These are phyloP conservation scores for Acronicta alni DNA, from an alignment of 2,888 invertebrate genomes.

Conservation along the genomic window DNA sequence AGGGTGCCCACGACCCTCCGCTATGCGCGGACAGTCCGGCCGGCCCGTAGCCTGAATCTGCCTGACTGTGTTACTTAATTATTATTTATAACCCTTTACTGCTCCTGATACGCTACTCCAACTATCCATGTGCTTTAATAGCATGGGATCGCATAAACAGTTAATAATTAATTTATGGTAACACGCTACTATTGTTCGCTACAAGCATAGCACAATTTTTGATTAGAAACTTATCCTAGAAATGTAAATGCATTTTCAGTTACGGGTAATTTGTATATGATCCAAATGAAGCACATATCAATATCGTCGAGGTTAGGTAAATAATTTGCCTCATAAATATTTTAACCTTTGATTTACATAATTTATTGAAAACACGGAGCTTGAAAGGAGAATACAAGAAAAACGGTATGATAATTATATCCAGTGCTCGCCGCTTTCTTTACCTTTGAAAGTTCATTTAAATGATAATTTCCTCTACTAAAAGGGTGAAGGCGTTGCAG, in stretches of 20 bases:
- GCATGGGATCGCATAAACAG: constrained; percentile 15
- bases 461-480: constrained; percentile 65
- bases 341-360: constrained; percentile 47
- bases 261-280: neutral
- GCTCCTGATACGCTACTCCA: constrained; percentile 43
- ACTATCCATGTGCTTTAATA: constrained; percentile 25
- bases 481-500: constrained; percentile 52
- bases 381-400: constrained; percentile 40
- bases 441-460: constrained; percentile 59
- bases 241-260: neutral
- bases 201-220: neutral
- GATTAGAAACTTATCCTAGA: neutral
- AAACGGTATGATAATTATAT: constrained; percentile 54
- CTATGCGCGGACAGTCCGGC: constrained; percentile 39
- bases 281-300: constrained; percentile 13
- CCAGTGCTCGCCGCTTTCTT: constrained; percentile 51
- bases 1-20: constrained; percentile 66
- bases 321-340: constrained; percentile 36
- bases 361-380: constrained; percentile 46
- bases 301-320: constrained; percentile 31
- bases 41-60: constrained; percentile 56
- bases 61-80: constrained; percentile 65
- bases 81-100: constrained; percentile 65
- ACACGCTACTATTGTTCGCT: constrained; percentile 6
- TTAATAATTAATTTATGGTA: constrained; percentile 7